Conservation (phyloP, 2,113 vertebrate species). For the Microcebus ravelobensis region DNA sequence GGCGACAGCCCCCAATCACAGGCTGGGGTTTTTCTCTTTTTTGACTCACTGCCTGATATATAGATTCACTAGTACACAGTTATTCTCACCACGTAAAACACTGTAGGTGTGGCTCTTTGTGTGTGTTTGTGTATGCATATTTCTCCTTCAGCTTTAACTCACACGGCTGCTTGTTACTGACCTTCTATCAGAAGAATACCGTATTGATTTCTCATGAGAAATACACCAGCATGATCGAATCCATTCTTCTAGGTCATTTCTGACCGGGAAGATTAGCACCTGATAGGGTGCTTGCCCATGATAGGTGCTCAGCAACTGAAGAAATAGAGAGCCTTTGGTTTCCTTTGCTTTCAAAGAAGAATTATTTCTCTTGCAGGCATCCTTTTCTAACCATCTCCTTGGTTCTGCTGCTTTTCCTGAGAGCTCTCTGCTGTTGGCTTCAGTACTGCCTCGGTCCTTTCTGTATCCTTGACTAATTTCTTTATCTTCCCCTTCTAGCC, state of each 20-base stretch:
- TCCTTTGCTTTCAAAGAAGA: background rate
- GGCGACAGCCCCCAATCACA: accelerated
- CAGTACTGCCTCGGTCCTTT: accelerated
- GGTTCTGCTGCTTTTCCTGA: background rate
- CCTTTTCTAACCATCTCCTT: background rate
- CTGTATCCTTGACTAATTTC: background rate
- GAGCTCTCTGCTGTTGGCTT: background rate
- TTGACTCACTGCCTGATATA: background rate
- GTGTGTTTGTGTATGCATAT: background rate
- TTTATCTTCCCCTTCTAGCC: background rate
- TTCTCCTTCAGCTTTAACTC: background rate
- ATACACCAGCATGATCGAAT: background rate
- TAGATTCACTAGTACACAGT: background rate
- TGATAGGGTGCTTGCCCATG: background rate
- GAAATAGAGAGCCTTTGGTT: background rate
- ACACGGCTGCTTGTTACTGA: background rate
- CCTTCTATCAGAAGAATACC: background rate
- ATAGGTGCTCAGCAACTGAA: background rate
- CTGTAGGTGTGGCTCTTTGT: background rate
- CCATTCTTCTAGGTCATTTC: background rate
- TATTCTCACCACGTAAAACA: background rate
- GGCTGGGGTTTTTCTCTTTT: background rate
- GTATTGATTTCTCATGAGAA: background rate
- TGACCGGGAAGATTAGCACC: background rate
- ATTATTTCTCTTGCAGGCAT: background rate